phyloP scores from a whole-genome alignment of 2,113 vertebrate species.

The Scomber scombrus region DNA sequence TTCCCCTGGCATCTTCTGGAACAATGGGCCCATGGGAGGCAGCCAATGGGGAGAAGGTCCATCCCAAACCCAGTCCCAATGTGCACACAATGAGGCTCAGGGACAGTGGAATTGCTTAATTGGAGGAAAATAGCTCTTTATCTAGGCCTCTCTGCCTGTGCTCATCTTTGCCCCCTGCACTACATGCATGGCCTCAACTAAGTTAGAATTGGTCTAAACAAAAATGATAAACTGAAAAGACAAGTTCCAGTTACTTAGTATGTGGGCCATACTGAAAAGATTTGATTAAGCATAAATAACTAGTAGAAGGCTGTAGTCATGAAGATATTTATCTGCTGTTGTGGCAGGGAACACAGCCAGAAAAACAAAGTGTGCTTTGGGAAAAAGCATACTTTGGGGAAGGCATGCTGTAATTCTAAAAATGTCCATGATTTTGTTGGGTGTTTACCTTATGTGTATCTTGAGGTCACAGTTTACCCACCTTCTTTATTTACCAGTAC shows the following conservation, averaged over 20 bases:
- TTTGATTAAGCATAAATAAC: background rate
- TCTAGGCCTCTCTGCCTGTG: conserved; percentile 62
- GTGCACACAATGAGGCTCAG: conserved; percentile 81
- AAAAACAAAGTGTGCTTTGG: no score
- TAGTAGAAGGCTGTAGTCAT: background rate
- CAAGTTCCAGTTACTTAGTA: background rate
- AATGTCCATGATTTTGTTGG: background rate
- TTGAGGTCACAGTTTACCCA: conserved; percentile 4
- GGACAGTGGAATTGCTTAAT: conserved; percentile 83
- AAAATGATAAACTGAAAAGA: conserved; percentile 1
- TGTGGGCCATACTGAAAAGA: background rate
- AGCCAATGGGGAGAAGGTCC: conserved; percentile 77
- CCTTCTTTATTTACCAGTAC: conserved; percentile 37
- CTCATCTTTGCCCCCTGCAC: conserved; percentile 62
- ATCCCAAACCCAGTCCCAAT: conserved; percentile 73
- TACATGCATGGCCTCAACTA: conserved; percentile 56
- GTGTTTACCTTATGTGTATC: background rate
- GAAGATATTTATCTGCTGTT: background rate
- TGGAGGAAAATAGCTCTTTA: conserved; percentile 82
- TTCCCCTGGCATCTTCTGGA: conserved; percentile 74
- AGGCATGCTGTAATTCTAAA: background rate
- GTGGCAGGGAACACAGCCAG: no score
- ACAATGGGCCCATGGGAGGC: conserved; percentile 80
- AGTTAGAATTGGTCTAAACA: conserved; percentile 27
- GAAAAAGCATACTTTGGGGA: no score